These are phyloP conservation scores for Dolichopus griseipennis DNA, from an alignment of 2,888 invertebrate species.

Conservation along the genomic window DNA sequence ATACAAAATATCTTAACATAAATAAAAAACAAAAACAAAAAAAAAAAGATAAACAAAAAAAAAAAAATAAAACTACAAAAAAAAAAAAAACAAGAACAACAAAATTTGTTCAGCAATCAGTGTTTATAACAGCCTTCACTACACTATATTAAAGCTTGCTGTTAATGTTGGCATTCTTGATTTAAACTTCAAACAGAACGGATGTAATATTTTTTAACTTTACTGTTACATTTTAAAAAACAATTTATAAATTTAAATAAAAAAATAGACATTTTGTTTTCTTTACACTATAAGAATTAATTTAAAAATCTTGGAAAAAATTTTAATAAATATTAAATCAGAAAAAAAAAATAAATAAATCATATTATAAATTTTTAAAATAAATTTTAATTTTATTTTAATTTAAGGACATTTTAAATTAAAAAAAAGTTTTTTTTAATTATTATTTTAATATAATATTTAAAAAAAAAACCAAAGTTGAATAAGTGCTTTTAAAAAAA, in stretches of 20 bases:
- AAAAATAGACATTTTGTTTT: background rate
- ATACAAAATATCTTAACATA: too few species aligned
- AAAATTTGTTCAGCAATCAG: background rate
- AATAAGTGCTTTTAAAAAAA: conserved; percentile 1
- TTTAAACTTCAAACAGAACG: conserved; percentile 41
- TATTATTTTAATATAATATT: background rate
- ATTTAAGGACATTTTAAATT: background rate
- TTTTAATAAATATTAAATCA: background rate
- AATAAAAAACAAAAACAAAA: background rate
- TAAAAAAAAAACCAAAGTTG: background rate
- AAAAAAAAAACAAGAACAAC: background rate
- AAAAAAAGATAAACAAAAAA: background rate
- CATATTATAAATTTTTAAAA: too few species aligned
- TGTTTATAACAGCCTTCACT: background rate
- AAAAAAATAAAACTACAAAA: background rate
- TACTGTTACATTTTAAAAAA: conserved; percentile 7
- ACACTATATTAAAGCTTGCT: background rate
- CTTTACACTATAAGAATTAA: background rate
- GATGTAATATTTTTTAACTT: conserved; percentile 28
- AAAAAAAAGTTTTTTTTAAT: background rate
- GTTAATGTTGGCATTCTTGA: conserved; percentile 42
- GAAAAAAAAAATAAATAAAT: background rate
- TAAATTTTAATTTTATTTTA: too few species aligned
- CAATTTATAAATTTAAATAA: too few species aligned
- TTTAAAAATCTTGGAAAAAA: background rate